A percentile compares a stretch with the other conserved stretches of the same genome.
Evolutionary conservation across 2,113 vertebrate genomes (phyloP).

Genomic region (Chlamydotis undulata): DNA sequence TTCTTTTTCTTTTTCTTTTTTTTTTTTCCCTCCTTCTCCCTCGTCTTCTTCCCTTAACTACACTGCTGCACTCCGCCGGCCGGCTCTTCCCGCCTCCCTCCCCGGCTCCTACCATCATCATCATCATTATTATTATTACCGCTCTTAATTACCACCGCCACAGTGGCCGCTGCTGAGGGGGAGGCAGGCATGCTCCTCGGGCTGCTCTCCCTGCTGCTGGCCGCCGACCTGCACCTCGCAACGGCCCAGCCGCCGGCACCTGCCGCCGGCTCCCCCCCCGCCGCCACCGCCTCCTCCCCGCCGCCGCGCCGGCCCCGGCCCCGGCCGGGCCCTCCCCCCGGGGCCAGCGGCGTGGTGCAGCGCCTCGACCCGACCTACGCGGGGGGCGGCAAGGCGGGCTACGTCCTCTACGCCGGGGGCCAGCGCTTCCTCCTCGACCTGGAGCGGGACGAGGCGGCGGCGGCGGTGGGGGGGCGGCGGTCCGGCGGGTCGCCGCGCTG

Average conservation of each 20-base stretch:
- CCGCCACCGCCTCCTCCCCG: background rate
- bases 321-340: background rate
- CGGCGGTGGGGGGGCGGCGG: constrained; percentile 31
- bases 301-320: too few species aligned
- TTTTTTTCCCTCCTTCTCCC: too few species aligned
- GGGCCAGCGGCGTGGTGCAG: constrained; percentile 79
- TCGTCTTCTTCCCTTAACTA: background rate
- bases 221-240: constrained; percentile 29
- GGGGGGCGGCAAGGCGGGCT: constrained; percentile 89
- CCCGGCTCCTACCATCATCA: constrained; percentile 24
- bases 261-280: constrained; percentile 57
- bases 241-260: constrained; percentile 51
- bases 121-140: background rate
- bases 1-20: accelerated
- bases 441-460: constrained; percentile 81
- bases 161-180: background rate
- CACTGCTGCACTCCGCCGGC: background rate
- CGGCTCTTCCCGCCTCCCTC: background rate
- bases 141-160: background rate
- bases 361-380: constrained; percentile 88
- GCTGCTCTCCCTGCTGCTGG: constrained; percentile 67
- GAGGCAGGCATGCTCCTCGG: constrained; percentile 66
- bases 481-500: constrained; percentile 74
- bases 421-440: constrained; percentile 89
- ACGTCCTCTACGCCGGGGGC: constrained; percentile 86